These are phyloP conservation scores for Megaustenia siamemsis DNA, from an alignment of 2,888 invertebrate genomes.

Conservation along the genomic window DNA sequence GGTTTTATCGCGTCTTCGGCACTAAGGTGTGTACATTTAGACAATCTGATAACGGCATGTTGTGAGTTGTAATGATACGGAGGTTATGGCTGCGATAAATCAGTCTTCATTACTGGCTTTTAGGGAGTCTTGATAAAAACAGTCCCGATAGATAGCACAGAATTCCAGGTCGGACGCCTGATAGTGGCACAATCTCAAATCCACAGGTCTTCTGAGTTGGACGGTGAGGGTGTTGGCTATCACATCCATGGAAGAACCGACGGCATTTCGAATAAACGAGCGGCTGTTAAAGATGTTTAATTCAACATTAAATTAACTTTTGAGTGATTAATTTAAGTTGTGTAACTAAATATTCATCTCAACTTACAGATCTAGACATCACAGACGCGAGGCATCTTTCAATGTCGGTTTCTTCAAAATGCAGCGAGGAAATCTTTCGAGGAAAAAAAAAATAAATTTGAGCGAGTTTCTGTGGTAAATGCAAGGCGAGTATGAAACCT, in stretches of 20 bases:
- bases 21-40: constrained; percentile 20
- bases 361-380: not conserved
- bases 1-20: constrained; percentile 48
- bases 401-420: too few species aligned
- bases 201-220: not conserved
- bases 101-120: constrained; percentile 50
- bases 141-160: constrained; percentile 42
- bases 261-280: too few species aligned
- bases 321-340: too few species aligned
- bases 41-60: constrained; percentile 45
- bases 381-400: not conserved
- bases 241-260: too few species aligned
- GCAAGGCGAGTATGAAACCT: not conserved
- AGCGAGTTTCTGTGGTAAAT: too few species aligned
- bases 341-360: too few species aligned
- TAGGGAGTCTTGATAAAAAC: constrained; percentile 47
- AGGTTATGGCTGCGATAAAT: constrained; percentile 53
- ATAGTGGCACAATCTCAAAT: constrained; percentile 22
- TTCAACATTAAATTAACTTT: not conserved
- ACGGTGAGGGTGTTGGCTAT: not conserved
- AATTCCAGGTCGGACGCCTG: constrained; percentile 44
- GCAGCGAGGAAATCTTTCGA: too few species aligned
- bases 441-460: too few species aligned
- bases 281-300: not conserved
- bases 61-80: constrained; percentile 32